Evolutionary conservation across 2,888 invertebrate species (phyloP).

Genomic region (Tetramorium bicarinatum): DNA sequence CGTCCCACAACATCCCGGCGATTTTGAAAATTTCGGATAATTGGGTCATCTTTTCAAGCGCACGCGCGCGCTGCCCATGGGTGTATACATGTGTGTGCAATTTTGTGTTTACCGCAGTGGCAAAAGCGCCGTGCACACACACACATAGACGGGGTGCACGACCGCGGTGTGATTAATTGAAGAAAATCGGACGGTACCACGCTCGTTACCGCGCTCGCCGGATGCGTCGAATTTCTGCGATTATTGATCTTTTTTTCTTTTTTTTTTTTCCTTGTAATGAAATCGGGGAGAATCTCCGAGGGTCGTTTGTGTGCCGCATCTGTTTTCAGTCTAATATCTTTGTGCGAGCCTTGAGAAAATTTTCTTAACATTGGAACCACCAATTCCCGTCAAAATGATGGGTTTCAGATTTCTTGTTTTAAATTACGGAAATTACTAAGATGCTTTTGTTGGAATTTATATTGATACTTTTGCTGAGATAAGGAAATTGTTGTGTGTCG

Average conservation of each 20-base stretch:
- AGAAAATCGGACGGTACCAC: not conserved
- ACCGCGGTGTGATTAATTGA: conserved; percentile 28
- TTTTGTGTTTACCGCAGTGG: conserved; percentile 35
- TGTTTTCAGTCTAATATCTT: not conserved
- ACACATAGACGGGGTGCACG: not conserved
- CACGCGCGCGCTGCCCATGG: conserved; percentile 36
- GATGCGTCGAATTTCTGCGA: not conserved
- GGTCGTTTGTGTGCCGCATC: not conserved
- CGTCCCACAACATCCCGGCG: conserved; percentile 65
- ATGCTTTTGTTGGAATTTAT: too few relatives aligned
- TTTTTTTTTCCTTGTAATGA: not conserved
- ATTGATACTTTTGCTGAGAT: too few relatives aligned
- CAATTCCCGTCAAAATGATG: too few relatives aligned
- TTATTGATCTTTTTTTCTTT: not conserved
- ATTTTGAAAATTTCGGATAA: conserved; percentile 58
- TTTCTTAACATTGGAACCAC: not conserved
- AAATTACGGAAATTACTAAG: too few relatives aligned
- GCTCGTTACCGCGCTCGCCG: not conserved
- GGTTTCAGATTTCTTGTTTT: too few relatives aligned
- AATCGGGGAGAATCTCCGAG: not conserved
- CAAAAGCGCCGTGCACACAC: not conserved
- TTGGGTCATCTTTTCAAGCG: conserved; percentile 20
- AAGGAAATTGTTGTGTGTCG: too few relatives aligned
- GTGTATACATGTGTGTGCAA: not conserved
- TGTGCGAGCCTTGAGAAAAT: not conserved